Evolutionary conservation across 2,888 invertebrate species (phyloP).

Genomic region (Trachelus stipa): DNA sequence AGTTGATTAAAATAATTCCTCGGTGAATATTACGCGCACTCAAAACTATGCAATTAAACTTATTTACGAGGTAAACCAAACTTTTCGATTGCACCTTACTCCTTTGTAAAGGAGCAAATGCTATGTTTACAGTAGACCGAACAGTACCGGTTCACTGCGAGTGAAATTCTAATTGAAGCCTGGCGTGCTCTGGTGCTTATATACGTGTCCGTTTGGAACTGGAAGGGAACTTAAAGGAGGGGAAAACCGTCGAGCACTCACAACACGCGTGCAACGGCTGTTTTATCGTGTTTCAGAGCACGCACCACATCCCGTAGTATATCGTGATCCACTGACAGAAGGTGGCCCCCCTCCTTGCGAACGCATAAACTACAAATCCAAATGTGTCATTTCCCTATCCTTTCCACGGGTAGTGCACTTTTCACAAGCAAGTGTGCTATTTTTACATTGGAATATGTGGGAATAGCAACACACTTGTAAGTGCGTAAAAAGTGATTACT

Average conservation of each 20-base stretch:
- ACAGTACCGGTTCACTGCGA: neutral
- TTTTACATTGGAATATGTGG: too few relatives aligned
- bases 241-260: slow-evolving; percentile 42
- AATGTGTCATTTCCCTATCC: too few relatives aligned
- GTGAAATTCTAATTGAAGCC: neutral
- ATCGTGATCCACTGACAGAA: slow-evolving; percentile 25
- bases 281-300: slow-evolving; percentile 37
- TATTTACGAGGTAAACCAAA: neutral
- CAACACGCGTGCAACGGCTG: slow-evolving; percentile 52
- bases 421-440: too few relatives aligned
- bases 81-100: neutral
- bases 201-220: neutral
- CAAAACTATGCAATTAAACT: neutral
- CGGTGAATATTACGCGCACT: neutral
- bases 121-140: neutral
- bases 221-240: neutral
- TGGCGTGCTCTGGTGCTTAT: neutral
- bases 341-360: neutral
- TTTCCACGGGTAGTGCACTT: too few relatives aligned
- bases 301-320: slow-evolving; percentile 20
- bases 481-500: too few relatives aligned
- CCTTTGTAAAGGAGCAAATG: neutral
- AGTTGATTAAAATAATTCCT: neutral
- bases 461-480: too few relatives aligned
- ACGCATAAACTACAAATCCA: neutral